phyloP scores from a whole-genome alignment of 1,140 invertebrate genomes.

The Heliconius melpomene region DNA sequence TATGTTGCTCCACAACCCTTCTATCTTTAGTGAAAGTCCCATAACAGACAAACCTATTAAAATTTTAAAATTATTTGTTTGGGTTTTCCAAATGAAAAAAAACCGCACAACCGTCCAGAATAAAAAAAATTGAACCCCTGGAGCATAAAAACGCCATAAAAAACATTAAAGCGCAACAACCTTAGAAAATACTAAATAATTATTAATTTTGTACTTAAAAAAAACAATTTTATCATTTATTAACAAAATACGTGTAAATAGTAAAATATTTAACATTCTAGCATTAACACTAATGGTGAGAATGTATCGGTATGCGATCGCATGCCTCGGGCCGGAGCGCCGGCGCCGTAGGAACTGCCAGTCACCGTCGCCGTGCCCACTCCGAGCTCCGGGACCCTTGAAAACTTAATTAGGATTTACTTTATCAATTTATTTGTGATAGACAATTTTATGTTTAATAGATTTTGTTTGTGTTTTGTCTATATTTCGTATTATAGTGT shows the following conservation, averaged over 20 bases:
- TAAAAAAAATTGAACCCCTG: too few relatives aligned
- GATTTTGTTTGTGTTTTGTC: neutral
- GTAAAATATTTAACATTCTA: constrained; percentile 16
- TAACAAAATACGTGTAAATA: neutral
- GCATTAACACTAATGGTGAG: constrained; percentile 28
- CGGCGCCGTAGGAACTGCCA: constrained; percentile 33
- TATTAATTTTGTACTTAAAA: neutral
- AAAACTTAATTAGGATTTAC: constrained; percentile 30
- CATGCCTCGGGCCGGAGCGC: constrained; percentile 10
- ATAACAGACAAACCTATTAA: too few relatives aligned
- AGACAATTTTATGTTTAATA: constrained; percentile 11
- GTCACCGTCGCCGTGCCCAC: constrained; percentile 32
- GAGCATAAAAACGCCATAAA: too few relatives aligned
- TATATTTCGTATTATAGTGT: neutral
- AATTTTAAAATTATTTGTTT: too few relatives aligned
- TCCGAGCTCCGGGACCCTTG: constrained; percentile 15
- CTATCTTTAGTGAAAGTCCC: too few relatives aligned
- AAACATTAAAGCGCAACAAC: too few relatives aligned
- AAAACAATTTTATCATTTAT: neutral
- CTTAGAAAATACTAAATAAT: too few relatives aligned
- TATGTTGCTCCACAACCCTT: too few relatives aligned
- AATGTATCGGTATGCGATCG: constrained; percentile 18
- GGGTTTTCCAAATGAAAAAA: too few relatives aligned
- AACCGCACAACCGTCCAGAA: too few relatives aligned
- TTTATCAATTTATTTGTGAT: constrained; percentile 17